Base-by-base conservation (phyloP, 53 echinoderm and acorn worm species). In the Echinometra lucunter region DNA sequence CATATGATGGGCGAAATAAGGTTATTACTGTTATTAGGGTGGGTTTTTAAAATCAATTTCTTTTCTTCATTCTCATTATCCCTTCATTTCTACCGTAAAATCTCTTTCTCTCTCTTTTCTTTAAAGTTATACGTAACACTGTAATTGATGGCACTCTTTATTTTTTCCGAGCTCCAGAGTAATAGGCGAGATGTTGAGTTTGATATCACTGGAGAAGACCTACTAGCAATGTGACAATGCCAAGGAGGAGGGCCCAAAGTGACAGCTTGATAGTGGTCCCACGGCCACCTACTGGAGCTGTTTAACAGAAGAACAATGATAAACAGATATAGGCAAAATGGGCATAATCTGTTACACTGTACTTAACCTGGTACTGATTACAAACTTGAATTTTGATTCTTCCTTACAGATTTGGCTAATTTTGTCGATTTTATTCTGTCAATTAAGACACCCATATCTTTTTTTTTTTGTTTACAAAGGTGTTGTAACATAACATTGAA, bases 241-340 rank as follows among this genome's bases (percentile, higher is more conserved):
- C 45, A 49, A 85, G 49, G 27, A 85, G 45, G 49, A 85, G 49
- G 9, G 27, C 12, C 85, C n/a, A 85, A 27, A 23, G 9, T 45
- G 85, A 85, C 1, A 49, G 27, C n/a, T 85, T 85, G 11, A 85
- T 85, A 2, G 15, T 85, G 85, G 30, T 85, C 3, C 49, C 85
- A 85, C 49, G 85, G n/a, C 18, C 85, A 49, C 85, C 85, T 47
- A 13, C 49, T 49, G 85, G 85, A 53, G 49, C 85, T 85, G 81
- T 81, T 2, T 49, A n/a, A 49, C 12, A 30, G 19, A 85, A 49
- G n/a, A 28, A 42, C 1, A 32, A 12, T 30, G 34, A 69, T 69
- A 69, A 4, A 25, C 23, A 25, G 69, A 32, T 69, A 69, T 0
- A 69, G 32, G 30, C 19, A 12, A 32, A 12, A 32, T 69, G 32